A percentile compares a stretch with the other conserved stretches of the same genome.
Evolutionary conservation across 1,140 invertebrate species (phyloP).

Genomic region (Brachionus plicatilis): DNA sequence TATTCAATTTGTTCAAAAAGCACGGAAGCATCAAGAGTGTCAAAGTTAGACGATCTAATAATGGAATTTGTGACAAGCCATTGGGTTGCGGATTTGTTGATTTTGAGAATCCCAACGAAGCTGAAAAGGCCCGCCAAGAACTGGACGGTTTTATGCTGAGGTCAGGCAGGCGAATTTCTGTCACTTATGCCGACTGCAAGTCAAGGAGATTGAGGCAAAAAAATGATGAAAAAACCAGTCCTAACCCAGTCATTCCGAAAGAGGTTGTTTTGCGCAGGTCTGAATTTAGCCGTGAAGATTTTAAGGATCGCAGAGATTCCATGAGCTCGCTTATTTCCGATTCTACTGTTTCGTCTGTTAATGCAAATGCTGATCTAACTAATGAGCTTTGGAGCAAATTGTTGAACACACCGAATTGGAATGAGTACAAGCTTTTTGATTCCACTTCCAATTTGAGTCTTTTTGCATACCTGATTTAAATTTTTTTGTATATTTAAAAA

Average conservation of each 20-base stretch:
- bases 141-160: background rate
- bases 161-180: background rate
- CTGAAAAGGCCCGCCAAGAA: slow-evolving; percentile 5
- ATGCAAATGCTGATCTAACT: background rate
- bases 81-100: slow-evolving; percentile 38
- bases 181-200: slow-evolving; percentile 36
- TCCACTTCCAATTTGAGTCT: background rate
- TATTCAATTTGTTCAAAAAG: slow-evolving; percentile 30
- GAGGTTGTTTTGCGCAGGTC: background rate
- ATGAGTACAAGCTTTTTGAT: slow-evolving; percentile 32
- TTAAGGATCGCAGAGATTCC: slow-evolving; percentile 2
- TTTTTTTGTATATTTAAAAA: background rate
- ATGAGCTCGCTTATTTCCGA: slow-evolving; percentile 10
- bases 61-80: background rate
- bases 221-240: background rate
- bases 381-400: slow-evolving; percentile 27
- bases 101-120: slow-evolving; percentile 34
- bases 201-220: slow-evolving; percentile 5
- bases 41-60: slow-evolving; percentile 26
- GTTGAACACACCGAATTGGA: slow-evolving; percentile 4
- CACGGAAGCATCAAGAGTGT: slow-evolving; percentile 34
- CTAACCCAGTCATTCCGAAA: background rate
- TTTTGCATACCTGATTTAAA: background rate
- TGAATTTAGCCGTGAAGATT: background rate
- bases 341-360: background rate